Evolutionary conservation across 2,888 invertebrate genomes (phyloP).

Genomic region (Spilarctia lutea): DNA sequence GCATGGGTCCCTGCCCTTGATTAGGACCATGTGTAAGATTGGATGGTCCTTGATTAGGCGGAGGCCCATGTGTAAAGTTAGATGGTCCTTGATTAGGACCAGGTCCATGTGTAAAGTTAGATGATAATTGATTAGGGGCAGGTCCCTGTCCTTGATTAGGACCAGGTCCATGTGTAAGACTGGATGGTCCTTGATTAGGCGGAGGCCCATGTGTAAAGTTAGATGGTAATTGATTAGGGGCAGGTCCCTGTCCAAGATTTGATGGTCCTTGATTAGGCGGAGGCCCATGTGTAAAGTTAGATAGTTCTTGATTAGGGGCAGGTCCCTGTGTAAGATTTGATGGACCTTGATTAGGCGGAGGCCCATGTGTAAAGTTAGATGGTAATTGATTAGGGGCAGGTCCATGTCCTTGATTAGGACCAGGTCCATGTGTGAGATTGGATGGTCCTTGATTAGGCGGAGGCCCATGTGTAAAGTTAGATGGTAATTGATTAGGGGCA

Average conservation of each 20-base stretch:
- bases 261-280: no score
- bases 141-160: neutral
- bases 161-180: no score
- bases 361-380: neutral
- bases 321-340: neutral
- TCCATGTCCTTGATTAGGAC: neutral
- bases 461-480: neutral
- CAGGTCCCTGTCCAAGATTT: no score
- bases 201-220: neutral
- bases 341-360: neutral
- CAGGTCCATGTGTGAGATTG: neutral
- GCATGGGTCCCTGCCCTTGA: slow-evolving; percentile 11
- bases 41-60: no score
- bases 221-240: neutral
- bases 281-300: no score
- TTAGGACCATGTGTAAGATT: neutral
- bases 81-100: neutral
- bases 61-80: no score
- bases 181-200: neutral
- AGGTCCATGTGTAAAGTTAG: neutral
- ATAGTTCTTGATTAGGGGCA: neutral
- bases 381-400: neutral
- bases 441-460: neutral
- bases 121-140: neutral
- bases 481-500: neutral